Percentiles rank a stretch among this genome's conserved stretches.
phyloP scores from a whole-genome alignment of 2,888 invertebrate species.

The Cordylochernes scorpioides region DNA sequence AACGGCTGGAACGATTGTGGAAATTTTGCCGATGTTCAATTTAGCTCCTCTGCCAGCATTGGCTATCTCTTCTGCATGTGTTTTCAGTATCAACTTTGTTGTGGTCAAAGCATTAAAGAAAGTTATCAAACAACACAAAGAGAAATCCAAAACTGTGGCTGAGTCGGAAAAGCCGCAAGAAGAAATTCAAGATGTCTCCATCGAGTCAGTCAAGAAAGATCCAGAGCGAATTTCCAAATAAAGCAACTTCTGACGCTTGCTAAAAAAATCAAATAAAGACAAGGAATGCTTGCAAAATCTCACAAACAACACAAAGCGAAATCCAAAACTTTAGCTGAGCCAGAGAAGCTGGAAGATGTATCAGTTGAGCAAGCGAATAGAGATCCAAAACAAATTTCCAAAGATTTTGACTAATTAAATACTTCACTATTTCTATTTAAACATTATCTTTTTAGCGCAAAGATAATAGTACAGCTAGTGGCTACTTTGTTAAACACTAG shows the following conservation, averaged over 20 bases:
- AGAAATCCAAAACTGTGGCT: too few relatives aligned
- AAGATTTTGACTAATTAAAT: slow-evolving; percentile 1
- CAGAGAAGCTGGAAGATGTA: slow-evolving; percentile 1
- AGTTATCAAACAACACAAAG: slow-evolving; percentile 1
- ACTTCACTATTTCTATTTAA: too few relatives aligned
- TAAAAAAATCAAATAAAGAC: too few relatives aligned
- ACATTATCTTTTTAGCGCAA: too few relatives aligned
- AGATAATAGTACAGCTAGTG: too few relatives aligned
- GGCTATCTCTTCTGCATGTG: slow-evolving; percentile 3
- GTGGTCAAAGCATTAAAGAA: slow-evolving; percentile 2
- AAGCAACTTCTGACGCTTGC: too few relatives aligned
- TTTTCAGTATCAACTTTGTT: slow-evolving; percentile 2
- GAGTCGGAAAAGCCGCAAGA: slow-evolving; percentile 1
- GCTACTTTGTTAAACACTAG: background rate
- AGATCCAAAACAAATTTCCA: slow-evolving; percentile 2
- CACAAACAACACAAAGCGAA: too few relatives aligned
- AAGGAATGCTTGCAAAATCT: too few relatives aligned
- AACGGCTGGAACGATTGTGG: slow-evolving; percentile 1
- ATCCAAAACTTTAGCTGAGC: too few relatives aligned
- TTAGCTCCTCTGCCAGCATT: slow-evolving; percentile 2
- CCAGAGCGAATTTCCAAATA: too few relatives aligned
- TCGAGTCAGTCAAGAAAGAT: too few relatives aligned
- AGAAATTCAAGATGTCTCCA: too few relatives aligned
- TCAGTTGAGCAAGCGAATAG: background rate
- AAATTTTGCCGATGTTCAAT: slow-evolving; percentile 3